Percentiles rank a stretch among this genome's conserved stretches.
phyloP scores from a whole-genome alignment of 2,113 vertebrate genomes.

The Actinemys pallida region DNA sequence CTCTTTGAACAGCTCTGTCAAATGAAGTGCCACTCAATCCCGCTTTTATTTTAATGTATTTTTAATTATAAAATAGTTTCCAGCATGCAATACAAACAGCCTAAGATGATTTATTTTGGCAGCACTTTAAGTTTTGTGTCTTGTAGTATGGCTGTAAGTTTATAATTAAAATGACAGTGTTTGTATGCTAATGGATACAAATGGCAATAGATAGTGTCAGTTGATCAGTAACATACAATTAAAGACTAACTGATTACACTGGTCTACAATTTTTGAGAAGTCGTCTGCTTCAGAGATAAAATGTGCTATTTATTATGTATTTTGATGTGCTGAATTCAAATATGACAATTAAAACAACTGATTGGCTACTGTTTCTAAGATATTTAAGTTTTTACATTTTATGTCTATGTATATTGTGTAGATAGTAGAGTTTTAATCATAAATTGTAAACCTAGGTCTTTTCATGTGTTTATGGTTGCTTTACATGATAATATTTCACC shows the following conservation, averaged over 20 bases:
- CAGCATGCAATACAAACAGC: not conserved
- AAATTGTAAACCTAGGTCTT: too few relatives aligned
- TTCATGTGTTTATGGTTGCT: too few relatives aligned
- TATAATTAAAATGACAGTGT: not conserved
- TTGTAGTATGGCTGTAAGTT: not conserved
- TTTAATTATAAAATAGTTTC: not conserved
- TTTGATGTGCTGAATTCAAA: too few relatives aligned
- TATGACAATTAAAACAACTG: too few relatives aligned
- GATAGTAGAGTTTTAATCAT: too few relatives aligned
- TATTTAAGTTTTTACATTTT: too few relatives aligned
- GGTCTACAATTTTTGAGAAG: too few relatives aligned
- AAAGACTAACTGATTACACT: not conserved
- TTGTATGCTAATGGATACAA: not conserved
- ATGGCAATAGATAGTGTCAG: not conserved
- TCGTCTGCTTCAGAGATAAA: too few relatives aligned
- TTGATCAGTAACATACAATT: not conserved
- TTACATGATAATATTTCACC: too few relatives aligned
- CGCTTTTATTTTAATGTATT: not conserved
- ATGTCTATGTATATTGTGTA: too few relatives aligned
- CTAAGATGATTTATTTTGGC: not conserved
- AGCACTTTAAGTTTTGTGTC: not conserved
- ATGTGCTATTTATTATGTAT: too few relatives aligned
- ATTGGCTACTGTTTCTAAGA: too few relatives aligned
- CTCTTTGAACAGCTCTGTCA: not conserved
- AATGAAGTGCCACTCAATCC: not conserved